Conservation (phyloP, 64 coral and sea anemone genomes). For the Montipora sp. region DNA sequence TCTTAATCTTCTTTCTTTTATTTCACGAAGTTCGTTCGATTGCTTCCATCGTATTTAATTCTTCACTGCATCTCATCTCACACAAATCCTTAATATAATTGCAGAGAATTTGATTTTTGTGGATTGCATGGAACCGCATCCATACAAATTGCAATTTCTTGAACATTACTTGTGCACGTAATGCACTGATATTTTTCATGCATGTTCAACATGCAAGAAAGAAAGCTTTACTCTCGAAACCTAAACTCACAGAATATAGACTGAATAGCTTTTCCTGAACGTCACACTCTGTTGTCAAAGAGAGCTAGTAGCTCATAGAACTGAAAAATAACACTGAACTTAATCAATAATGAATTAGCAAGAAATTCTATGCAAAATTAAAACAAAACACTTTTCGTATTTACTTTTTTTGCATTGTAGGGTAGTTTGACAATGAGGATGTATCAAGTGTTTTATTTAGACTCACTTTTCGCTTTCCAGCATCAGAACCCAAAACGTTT, state of each 20-base stretch:
- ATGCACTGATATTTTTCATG: neutral
- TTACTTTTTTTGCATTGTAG: neutral
- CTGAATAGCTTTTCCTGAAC: neutral
- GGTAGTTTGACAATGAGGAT: neutral
- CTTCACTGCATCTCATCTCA: neutral
- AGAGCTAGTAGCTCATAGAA: neutral
- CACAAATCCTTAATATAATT: neutral
- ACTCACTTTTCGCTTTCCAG: neutral
- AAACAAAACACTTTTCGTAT: neutral
- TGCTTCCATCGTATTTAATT: neutral
- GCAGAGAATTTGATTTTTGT: conserved; percentile 10
- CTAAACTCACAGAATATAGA: neutral
- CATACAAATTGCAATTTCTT: neutral
- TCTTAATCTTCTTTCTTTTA: neutral
- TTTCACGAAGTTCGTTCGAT: no score
- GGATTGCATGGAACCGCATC: conserved; percentile 6
- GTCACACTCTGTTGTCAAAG: neutral
- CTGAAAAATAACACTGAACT: neutral
- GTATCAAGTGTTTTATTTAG: neutral
- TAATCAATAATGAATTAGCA: conserved; percentile 28
- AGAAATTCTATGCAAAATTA: neutral
- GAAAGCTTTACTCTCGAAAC: neutral
- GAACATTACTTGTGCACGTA: neutral
- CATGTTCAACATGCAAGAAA: neutral
- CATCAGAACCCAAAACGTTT: neutral